Base-by-base conservation (phyloP, 2,113 vertebrate genomes). In the Climacteris rufus region DNA sequence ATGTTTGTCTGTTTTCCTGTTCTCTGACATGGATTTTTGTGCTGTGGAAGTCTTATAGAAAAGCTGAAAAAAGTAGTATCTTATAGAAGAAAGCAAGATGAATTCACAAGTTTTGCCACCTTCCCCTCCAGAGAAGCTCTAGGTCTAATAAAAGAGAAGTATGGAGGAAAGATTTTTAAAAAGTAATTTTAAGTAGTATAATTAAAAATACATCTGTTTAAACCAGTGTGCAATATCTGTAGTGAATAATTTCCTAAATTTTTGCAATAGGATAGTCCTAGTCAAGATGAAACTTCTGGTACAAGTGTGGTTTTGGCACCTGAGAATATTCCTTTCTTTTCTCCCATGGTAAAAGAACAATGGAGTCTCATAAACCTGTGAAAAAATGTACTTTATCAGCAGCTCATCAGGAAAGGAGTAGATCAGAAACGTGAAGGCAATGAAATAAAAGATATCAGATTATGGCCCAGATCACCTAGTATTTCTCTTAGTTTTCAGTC, bases 231-330 rank as follows among this genome's bases (percentile, higher is more conserved):
- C 6, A 83, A 54, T 8, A 37, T 47, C 57, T 47, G 8, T 49
- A 42, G 6, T 53, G 20, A 56, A n/a, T 68, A 45, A 79, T 90
- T 93, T 57, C 31, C 27, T 69, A 40, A 64, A 17, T 85, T 88
- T 79, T 44, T 54, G n/a, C 40, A 57, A 9, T 4, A 77, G 47
- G 9, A 45, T 40, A 72, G 49, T 56, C 22, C 22, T 28, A 60
- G 5, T 45, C n/a, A 56, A 50, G n/a, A 42, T 19, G 8, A 79
- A 90, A 27, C 9, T 54, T 72, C 69, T 52, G 10, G 68, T 15
- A 79, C 0, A 2, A 70, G 15, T 42, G 6, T n/a, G 42, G 0
- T 45, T 78, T 64, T 59, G 19, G 10, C 49, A 80, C 5, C 30
- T 57, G 18, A 65, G 20, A 80, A 72, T 49, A 86, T 65, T 80